These are phyloP conservation scores for Argyresthia albistria DNA, from an alignment of 2,888 invertebrate species.

Conservation along the genomic window DNA sequence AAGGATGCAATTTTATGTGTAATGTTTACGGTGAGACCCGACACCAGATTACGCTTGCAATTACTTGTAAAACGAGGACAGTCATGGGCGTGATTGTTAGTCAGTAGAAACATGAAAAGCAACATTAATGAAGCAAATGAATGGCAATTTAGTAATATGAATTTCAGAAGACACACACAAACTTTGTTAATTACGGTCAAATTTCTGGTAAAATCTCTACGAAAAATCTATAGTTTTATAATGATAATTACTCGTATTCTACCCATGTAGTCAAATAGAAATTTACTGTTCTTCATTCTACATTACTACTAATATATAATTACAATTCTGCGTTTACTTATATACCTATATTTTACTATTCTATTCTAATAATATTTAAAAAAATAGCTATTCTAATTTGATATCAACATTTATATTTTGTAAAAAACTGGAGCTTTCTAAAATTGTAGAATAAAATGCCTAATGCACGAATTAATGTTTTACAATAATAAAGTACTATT, in stretches of 20 bases:
- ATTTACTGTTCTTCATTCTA: conserved; percentile 14
- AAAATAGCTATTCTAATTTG: conserved; percentile 1
- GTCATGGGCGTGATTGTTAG: conserved; percentile 44
- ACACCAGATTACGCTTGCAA: neutral
- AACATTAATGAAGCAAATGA: conserved; percentile 55
- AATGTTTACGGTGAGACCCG: too few relatives aligned
- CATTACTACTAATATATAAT: conserved; percentile 23
- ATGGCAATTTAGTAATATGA: conserved; percentile 28
- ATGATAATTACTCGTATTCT: conserved; percentile 25
- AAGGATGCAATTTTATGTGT: neutral
- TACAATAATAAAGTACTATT: conserved; percentile 31
- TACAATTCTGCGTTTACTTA: conserved; percentile 13
- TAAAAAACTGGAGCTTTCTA: neutral
- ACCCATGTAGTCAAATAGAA: conserved; percentile 43
- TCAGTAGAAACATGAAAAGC: conserved; percentile 52
- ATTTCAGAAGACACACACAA: conserved; percentile 22
- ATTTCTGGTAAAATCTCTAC: conserved; percentile 32
- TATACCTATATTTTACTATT: conserved; percentile 1
- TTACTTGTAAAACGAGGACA: conserved; percentile 37
- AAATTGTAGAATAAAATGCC: conserved; percentile 25
- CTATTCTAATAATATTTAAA: conserved; percentile 2
- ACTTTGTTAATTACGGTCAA: conserved; percentile 29
- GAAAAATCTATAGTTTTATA: conserved; percentile 22
- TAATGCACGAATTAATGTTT: conserved; percentile 36
- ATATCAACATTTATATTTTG: neutral